Evolutionary conservation across 2,888 invertebrate species (phyloP), one percentile per base, ranked within the genome.

Genomic region (Rhorus exstirpatorius): DNA sequence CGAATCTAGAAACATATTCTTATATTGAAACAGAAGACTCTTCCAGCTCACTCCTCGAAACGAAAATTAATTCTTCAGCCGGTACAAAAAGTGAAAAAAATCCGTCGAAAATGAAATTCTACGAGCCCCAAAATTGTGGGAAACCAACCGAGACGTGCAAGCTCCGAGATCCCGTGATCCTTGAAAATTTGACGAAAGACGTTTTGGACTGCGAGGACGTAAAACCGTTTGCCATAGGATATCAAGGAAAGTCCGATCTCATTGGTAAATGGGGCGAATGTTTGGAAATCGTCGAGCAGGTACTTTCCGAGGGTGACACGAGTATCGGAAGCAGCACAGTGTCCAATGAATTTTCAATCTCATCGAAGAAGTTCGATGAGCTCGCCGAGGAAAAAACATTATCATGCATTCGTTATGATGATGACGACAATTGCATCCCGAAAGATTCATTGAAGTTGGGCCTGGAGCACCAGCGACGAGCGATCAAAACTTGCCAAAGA

Each of bases 201-300:
- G 6, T 55, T 31, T 38, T 67, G 14, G 19, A 17, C 10, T 53
- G 51, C 24, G 51, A 49, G 10, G 49, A 76, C 7, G 35, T 81
- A 1, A 26, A 83, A 8, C 79, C 72, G 3, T 87, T 83, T 38
- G 81, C 61, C n/a, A 77, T 86, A 12, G 71, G 60, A 3, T n/a
- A 83, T n/a, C 70, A 86, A 4, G 84, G 86, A 1, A 74, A 38
- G 51, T 87, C 85, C 1, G 84, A 86, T 4, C 79, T 77, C 12
- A 72, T 87, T 2, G 79, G 80, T 10, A 87, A 88, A 74, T 87
- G 86, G 88, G 87, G 87, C 3, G 55, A 78, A 6, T 85, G 82
- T 60, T 49, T 76, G 1, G 81, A 86, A 1, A 12, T 87, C 35
- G 82, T 84, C 19, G 83, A 86, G 3, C 55, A 70, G 0, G 83